phyloP scores from a whole-genome alignment of 1,140 invertebrate species.

The Leptinotarsa defecta region DNA sequence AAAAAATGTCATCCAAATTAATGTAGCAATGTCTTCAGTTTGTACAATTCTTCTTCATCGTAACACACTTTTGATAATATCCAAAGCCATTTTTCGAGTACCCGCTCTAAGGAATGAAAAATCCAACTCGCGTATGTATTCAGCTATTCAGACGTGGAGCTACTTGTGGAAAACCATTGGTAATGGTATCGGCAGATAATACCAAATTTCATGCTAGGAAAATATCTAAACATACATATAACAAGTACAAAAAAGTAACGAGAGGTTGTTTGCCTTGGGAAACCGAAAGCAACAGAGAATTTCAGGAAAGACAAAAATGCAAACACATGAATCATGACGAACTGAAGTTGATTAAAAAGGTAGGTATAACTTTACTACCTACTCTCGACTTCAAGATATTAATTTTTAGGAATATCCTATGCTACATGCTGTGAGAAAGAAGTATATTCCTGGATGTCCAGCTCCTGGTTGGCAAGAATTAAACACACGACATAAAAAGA shows the following conservation, averaged over 20 bases:
- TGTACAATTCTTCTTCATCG: conserved; percentile 40
- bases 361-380: too few species aligned
- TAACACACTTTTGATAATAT: conserved; percentile 34
- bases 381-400: background rate
- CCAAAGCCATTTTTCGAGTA: conserved; percentile 30
- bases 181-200: background rate
- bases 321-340: too few species aligned
- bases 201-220: background rate
- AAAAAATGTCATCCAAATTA: background rate
- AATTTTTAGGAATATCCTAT: conserved; percentile 11
- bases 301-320: too few species aligned
- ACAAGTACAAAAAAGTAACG: background rate
- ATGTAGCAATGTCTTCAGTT: conserved; percentile 21
- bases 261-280: conserved; percentile 37
- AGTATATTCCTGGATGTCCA: conserved; percentile 17
- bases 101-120: background rate
- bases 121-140: background rate
- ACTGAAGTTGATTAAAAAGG: too few species aligned
- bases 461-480: background rate
- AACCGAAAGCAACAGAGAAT: background rate
- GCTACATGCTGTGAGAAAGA: background rate
- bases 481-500: too few species aligned
- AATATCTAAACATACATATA: background rate
- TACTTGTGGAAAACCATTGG: conserved; percentile 19
- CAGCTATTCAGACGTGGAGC: conserved; percentile 16